These are phyloP conservation scores for Helostoma temminkii DNA, from an alignment of 2,797 vertebrate species.

Conservation along the genomic window DNA sequence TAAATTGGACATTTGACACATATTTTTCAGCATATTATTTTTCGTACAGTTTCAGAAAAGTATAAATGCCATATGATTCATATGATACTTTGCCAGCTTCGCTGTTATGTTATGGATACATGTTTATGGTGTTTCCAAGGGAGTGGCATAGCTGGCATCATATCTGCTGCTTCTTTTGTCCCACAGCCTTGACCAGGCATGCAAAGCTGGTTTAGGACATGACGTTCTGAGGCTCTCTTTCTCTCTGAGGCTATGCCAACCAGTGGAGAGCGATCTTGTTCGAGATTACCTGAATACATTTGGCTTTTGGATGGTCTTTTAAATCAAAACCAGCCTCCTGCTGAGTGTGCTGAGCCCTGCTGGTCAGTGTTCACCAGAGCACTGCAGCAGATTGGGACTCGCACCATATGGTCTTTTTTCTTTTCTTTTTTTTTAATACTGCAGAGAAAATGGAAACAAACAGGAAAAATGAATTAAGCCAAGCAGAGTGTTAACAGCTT, in stretches of 20 bases:
- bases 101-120: too few relatives aligned
- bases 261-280: slow-evolving; percentile 4
- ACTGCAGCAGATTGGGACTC: slow-evolving; percentile 37
- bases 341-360: slow-evolving; percentile 38
- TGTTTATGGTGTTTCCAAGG: too few relatives aligned
- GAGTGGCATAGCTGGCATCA: slow-evolving; percentile 18
- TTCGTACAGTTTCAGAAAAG: too few relatives aligned
- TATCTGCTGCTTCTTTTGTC: slow-evolving; percentile 5
- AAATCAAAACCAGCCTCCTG: slow-evolving; percentile 32
- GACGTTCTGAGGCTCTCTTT: slow-evolving; percentile 10
- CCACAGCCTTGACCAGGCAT: slow-evolving; percentile 19
- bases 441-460: slow-evolving; percentile 23
- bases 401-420: slow-evolving; percentile 66
- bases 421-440: too few relatives aligned
- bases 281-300: slow-evolving; percentile 45
- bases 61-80: too few relatives aligned
- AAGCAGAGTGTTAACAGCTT: slow-evolving; percentile 4
- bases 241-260: slow-evolving; percentile 36
- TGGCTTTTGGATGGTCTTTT: slow-evolving; percentile 8
- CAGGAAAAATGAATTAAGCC: background rate
- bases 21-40: too few relatives aligned
- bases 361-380: slow-evolving; percentile 33
- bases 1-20: too few relatives aligned
- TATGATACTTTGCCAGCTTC: too few relatives aligned
- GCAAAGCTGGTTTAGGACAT: slow-evolving; percentile 39